Conservation (phyloP, 2,797 vertebrate species). For the Lateolabrax maculatus region DNA sequence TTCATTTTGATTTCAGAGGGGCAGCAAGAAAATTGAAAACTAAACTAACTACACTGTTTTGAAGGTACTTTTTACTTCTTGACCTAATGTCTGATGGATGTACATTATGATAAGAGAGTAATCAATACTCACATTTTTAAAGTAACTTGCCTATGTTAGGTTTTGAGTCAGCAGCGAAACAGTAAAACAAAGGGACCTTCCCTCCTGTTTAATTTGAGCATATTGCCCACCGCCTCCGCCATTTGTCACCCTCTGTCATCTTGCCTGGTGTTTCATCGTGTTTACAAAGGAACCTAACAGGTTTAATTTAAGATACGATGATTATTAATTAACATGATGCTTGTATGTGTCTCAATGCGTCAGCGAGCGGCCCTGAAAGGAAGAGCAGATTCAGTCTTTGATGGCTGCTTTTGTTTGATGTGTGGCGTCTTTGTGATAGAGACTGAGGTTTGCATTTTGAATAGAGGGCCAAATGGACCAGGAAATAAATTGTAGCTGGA, state of each 20-base stretch:
- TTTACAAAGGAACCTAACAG: conserved; percentile 48
- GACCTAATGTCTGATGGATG: conserved; percentile 11
- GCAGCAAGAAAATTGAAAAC: not conserved
- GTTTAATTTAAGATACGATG: conserved; percentile 36
- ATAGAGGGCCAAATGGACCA: not conserved
- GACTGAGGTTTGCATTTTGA: conserved; percentile 12
- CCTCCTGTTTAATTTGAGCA: conserved; percentile 20
- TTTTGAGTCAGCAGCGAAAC: conserved; percentile 2
- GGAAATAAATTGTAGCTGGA: not conserved
- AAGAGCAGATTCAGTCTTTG: conserved; percentile 50
- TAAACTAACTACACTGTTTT: not conserved
- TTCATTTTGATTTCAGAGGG: conserved; percentile 12
- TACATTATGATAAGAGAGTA: conserved; percentile 3
- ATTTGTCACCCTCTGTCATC: conserved; percentile 40
- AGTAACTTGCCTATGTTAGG: not conserved
- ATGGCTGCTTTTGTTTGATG: conserved; percentile 53
- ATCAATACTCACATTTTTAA: conserved; percentile 10
- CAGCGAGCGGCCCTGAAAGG: conserved; percentile 43
- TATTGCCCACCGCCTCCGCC: not conserved
- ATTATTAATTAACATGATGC: conserved; percentile 33
- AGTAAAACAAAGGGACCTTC: not conserved
- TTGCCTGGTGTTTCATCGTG: conserved; percentile 30
- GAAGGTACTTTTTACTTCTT: not conserved
- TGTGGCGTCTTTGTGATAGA: conserved; percentile 10
- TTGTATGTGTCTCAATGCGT: not conserved